Percentiles rank a stretch among this genome's conserved stretches.
Conservation (phyloP, 2,888 invertebrate genomes). For the Chrysolina haemoptera region DNA sequence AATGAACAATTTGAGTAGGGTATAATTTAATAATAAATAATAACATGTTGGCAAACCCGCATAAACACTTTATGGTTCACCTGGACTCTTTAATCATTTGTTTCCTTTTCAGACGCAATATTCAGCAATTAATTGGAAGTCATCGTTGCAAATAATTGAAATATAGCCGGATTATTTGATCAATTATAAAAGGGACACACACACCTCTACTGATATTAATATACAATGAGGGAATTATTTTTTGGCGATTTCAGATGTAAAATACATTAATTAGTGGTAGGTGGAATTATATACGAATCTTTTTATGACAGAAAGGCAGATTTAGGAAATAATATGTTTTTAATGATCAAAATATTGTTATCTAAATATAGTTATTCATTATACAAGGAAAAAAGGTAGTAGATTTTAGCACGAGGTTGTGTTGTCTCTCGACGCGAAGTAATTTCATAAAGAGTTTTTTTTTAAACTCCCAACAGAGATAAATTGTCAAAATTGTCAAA, state of each 20-base stretch:
- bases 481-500: no score
- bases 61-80: constrained; percentile 59
- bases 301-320: no score
- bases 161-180: constrained; percentile 33
- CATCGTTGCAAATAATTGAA: constrained; percentile 36
- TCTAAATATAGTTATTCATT: no score
- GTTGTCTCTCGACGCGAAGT: no score
- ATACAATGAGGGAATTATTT: not conserved
- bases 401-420: no score
- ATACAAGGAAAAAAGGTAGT: no score
- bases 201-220: not conserved
- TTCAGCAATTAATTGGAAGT: constrained; percentile 41
- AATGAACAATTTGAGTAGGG: constrained; percentile 59
- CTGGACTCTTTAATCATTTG: constrained; percentile 56
- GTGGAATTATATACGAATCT: not conserved
- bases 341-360: no score
- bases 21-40: constrained; percentile 63
- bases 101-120: constrained; percentile 39
- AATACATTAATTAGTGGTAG: not conserved
- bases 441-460: no score
- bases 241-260: not conserved
- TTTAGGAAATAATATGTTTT: no score
- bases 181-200: not conserved
- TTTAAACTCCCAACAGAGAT: no score
- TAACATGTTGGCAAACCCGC: constrained; percentile 61